These are phyloP conservation scores for Pomatostomus ruficeps DNA, from an alignment of 2,113 vertebrate genomes.

Conservation along the genomic window DNA sequence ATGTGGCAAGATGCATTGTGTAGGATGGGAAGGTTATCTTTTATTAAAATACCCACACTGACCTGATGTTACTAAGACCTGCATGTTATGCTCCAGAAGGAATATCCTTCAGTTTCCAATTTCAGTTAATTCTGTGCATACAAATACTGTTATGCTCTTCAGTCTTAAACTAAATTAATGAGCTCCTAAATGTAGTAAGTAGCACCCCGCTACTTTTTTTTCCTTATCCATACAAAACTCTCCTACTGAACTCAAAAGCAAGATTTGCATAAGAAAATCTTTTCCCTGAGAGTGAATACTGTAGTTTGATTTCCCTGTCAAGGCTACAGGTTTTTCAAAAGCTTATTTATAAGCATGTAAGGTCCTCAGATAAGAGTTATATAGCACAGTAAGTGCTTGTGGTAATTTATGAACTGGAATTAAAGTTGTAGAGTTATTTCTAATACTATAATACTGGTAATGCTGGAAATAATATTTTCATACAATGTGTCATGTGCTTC, in stretches of 20 bases:
- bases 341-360: background rate
- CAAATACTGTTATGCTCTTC: background rate
- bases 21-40: background rate
- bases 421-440: background rate
- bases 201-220: background rate
- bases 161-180: background rate
- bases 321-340: background rate
- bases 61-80: background rate
- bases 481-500: background rate
- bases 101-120: background rate
- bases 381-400: background rate
- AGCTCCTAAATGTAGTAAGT: background rate
- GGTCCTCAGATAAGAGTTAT: background rate
- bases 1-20: background rate
- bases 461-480: background rate
- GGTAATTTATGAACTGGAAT: background rate
- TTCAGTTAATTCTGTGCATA: background rate
- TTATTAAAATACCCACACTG: background rate
- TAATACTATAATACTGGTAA: background rate
- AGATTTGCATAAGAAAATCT: background rate
- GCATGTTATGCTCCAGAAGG: background rate
- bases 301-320: background rate
- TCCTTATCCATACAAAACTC: background rate
- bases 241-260: background rate
- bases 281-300: background rate